Evolutionary conservation across 2,797 vertebrate genomes (phyloP).

Genomic region (Lithobates pipiens): DNA sequence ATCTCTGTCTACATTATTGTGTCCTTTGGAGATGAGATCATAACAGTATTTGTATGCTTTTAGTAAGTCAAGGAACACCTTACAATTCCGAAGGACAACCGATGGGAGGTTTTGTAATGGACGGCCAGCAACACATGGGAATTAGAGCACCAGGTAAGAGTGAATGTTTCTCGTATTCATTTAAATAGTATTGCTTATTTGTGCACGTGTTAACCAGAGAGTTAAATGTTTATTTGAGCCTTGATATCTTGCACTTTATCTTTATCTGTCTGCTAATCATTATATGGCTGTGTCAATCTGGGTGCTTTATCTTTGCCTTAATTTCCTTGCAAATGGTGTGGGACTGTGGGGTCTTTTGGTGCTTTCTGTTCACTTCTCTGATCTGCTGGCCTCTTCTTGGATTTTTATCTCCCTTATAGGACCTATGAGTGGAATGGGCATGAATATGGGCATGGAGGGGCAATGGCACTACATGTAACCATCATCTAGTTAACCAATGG

Average conservation of each 20-base stretch:
- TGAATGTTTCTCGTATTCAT: not conserved
- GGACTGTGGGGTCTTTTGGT: constrained; percentile 78
- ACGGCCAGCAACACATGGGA: constrained; percentile 99
- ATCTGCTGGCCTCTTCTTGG: constrained; percentile 86
- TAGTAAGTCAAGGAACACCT: constrained; percentile 99
- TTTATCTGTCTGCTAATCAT: constrained; percentile 75
- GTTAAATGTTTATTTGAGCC: constrained; percentile 72
- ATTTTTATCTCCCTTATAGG: constrained; percentile 90
- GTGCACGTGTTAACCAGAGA: constrained; percentile 64
- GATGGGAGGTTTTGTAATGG: constrained; percentile 99
- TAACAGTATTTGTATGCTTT: constrained; percentile 70
- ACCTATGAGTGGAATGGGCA: constrained; percentile 99
- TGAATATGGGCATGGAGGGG: constrained; percentile 99
- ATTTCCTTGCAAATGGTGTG: constrained; percentile 68
- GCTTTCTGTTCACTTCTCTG: constrained; percentile 84
- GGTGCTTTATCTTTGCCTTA: constrained; percentile 65
- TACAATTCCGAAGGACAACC: constrained; percentile 98
- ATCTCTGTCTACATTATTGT: not conserved
- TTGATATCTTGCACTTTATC: constrained; percentile 72
- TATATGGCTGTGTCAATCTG: constrained; percentile 67
- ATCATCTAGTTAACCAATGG: constrained; percentile 91
- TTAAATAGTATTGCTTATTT: constrained; percentile 4
- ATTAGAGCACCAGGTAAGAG: constrained; percentile 98
- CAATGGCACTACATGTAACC: constrained; percentile 99
- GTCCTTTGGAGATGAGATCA: not conserved